Evolutionary conservation across 2,797 vertebrate genomes (phyloP), one percentile per base, ranked within the genome.

Genomic region (Gadopsis marmoratus): DNA sequence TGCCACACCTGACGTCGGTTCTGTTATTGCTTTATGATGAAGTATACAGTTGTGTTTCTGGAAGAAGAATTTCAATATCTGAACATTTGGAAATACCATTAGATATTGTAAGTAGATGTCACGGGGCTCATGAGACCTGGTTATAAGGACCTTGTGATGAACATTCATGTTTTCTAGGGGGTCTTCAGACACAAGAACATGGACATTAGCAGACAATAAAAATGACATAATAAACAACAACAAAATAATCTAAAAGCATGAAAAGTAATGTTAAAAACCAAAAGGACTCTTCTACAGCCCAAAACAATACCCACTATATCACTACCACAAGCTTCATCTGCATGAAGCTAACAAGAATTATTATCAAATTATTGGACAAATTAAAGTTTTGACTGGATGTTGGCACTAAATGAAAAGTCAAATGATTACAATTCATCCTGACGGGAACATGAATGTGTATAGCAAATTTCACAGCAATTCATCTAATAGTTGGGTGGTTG

Each of bases 1-100:
- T 68, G 85, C 58, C 37, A 79, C 37, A 79, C 37, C n/a, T 71
- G 21, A 48, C 58, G 31, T 65, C 45, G 45, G 11, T 54, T 63
- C 37, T 72, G 43, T 81, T 21, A 13, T 84, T 74, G 17, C 67
- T 76, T 64, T 3, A 47, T 35, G 19, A 19, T n/a, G 12, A 56
- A 39, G 45, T 50, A 10, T 2, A 58, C 1, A n/a, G 7, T 0
- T 29, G 4, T 41, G 1, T 58, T 67, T 76, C 9, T 45, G 13
- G 17, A 33, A 48, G 19, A 35, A 16, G 5, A 51, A 13, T 37
- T 39, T 58, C 23, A 45, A 9, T 23, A 35, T 59, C 23, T 37
- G 54, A 51, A 16, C 43, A 53, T 61, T 29, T 60, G 17, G 14
- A 71, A 61, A 72, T 35, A 33, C 3, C 11, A 39, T 53, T 10